Evolutionary conservation across 1,140 invertebrate genomes (phyloP), one percentile per base, ranked within the genome.

Genomic region (Bombus polaris): DNA sequence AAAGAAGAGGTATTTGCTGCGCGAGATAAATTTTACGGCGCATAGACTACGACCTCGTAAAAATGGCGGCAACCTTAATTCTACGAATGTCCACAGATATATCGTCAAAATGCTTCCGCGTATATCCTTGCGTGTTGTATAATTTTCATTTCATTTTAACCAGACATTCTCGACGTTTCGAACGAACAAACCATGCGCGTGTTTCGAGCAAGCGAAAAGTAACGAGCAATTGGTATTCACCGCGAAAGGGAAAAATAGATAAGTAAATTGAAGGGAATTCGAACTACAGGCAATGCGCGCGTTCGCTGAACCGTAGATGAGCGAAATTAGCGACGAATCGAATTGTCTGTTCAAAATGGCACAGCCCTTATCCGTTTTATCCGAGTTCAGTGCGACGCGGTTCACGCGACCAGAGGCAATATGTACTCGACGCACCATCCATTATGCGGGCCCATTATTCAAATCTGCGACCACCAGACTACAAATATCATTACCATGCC

Each of bases 381-480:
- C 90, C 86, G 80, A 79, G 78, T 66, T 44, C 35, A 85, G 44
- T n/a, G 42, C 32, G 86, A 88, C 88, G 83, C 68, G 87, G 71
- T 92, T 91, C 86, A 73, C 87, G 81, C 87, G 83, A 83, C 90
- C 85, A 86, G 85, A 75, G 87, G 88, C 89, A 92, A 92, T 92
- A 90, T 88, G 89, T 92, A 91, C 91, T 88, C 87, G 87, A 89
- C 89, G 89, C 86, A 83, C 86, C 89, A 91, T 91, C 90, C 92
- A 93, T 92, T 93, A 92, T 92, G 90, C 90, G 88, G 86, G 89
- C 87, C 86, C 89, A 93, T 93, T 93, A 93, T 93, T 93, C 90
- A 93, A 93, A 93, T 93, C 89, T 88, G 76, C 88, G 87, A 86
- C 86, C 91, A 86, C 89, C 88, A 76, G 85, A 90, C 89, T 91